Evolutionary conservation across 23 tunicate genomes (phyloP).

Genomic region (Styela plicata): DNA sequence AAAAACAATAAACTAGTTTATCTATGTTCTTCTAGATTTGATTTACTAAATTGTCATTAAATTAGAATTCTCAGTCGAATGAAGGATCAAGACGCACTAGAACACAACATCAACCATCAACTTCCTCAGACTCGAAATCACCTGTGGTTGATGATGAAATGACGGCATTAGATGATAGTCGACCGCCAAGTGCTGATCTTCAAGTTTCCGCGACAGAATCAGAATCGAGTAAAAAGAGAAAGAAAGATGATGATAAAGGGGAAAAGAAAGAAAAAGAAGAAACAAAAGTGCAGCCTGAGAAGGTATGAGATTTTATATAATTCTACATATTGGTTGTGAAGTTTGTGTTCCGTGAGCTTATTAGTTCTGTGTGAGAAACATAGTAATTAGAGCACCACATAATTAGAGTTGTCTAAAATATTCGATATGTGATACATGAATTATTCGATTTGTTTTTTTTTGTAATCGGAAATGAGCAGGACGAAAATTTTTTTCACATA

Average conservation of each 20-base stretch:
- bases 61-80: too few species aligned
- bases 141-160: background rate
- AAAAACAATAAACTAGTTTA: too few species aligned
- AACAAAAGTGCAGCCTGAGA: background rate
- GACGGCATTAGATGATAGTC: background rate
- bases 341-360: background rate
- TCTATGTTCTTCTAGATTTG: too few species aligned
- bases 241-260: constrained; percentile 2
- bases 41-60: too few species aligned
- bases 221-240: constrained; percentile 8
- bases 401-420: too few species aligned
- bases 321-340: background rate
- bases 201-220: background rate
- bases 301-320: constrained; percentile 26
- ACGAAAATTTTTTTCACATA: too few species aligned
- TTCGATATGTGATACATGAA: too few species aligned
- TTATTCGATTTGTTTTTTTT: too few species aligned
- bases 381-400: too few species aligned
- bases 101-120: background rate
- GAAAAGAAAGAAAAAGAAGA: constrained; percentile 3
- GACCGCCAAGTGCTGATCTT: background rate
- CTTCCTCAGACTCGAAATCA: background rate
- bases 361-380: too few species aligned
- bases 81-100: constrained; percentile 14
- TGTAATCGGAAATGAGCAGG: too few species aligned